A percentile compares a stretch with the other conserved stretches of the same genome.
These are phyloP conservation scores for Hydrochoerus hydrochaeris DNA, from an alignment of 2,113 vertebrate species.

Conservation along the genomic window DNA sequence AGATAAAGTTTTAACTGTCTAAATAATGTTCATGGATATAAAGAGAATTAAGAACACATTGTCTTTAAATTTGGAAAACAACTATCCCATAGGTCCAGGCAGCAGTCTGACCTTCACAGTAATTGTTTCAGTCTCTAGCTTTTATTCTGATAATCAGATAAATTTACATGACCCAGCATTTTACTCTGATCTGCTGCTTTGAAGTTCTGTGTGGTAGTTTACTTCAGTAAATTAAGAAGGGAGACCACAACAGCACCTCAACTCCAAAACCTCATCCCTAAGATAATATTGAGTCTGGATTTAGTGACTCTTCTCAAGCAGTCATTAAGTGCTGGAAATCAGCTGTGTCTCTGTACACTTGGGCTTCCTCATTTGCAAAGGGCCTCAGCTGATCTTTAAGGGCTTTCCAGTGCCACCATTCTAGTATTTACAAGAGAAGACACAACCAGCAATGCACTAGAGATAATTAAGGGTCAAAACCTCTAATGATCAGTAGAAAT, in stretches of 20 bases:
- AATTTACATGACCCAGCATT: slow-evolving; percentile 1
- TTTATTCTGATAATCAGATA: neutral
- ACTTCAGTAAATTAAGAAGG: slow-evolving; percentile 4
- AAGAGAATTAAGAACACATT: slow-evolving; percentile 12
- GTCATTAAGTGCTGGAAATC: slow-evolving; percentile 24
- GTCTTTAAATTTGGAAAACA: neutral
- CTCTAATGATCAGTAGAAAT: neutral
- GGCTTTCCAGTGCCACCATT: neutral
- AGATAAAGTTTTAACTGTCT: slow-evolving; percentile 1
- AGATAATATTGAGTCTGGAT: neutral
- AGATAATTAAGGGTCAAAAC: slow-evolving; percentile 15
- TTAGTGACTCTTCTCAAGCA: neutral
- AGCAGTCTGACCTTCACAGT: neutral
- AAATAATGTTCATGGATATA: slow-evolving; percentile 12
- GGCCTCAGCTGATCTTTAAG: neutral
- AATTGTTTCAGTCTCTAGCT: neutral
- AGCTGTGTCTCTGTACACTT: neutral
- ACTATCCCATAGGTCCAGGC: neutral
- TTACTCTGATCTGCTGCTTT: neutral
- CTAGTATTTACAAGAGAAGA: slow-evolving; percentile 45
- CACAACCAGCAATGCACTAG: neutral
- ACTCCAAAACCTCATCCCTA: slow-evolving; percentile 11
- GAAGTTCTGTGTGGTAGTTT: neutral
- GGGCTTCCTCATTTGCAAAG: neutral
- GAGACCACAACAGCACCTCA: neutral